Percentiles rank a stretch among this genome's conserved stretches.
Evolutionary conservation across 2,888 invertebrate species (phyloP).

Genomic region (Protonemura montana): DNA sequence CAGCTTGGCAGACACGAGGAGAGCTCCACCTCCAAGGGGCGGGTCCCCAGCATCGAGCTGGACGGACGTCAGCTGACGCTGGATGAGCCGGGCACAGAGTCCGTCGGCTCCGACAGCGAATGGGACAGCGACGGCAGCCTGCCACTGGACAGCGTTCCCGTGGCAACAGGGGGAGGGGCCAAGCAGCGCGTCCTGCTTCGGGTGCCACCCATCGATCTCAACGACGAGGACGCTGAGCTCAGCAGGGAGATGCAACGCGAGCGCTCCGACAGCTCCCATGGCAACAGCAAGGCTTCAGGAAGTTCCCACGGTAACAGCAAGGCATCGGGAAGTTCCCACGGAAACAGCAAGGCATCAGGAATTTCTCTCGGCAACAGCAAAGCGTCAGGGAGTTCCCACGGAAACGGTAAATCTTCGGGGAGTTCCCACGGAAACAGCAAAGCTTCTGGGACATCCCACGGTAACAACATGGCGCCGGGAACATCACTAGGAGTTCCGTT

Average conservation of each 20-base stretch:
- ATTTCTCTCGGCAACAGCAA: too few species aligned
- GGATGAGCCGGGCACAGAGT: background rate
- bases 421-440: too few species aligned
- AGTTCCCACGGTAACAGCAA: background rate
- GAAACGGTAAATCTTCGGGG: too few species aligned
- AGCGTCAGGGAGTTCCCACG: too few species aligned
- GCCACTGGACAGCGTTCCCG: conserved; percentile 48
- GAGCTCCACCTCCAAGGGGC: background rate
- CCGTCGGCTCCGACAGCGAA: conserved; percentile 47
- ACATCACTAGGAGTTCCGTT: too few species aligned
- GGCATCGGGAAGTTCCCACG: conserved; percentile 30
- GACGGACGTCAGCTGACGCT: conserved; percentile 20
- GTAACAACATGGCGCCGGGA: too few species aligned
- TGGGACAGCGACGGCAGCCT: conserved; percentile 52
- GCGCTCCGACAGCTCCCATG: conserved; percentile 31
- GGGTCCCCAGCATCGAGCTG: conserved; percentile 21
- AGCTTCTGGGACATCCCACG: too few species aligned
- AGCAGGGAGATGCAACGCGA: conserved; percentile 39
- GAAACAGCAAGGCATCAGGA: too few species aligned
- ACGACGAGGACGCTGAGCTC: conserved; percentile 47
- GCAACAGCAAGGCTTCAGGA: background rate
- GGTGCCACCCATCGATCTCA: conserved; percentile 49
- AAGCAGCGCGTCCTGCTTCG: conserved; percentile 47
- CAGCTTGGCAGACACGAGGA: background rate
- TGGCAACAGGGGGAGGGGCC: conserved; percentile 35